Evolutionary conservation across 2,888 invertebrate species (phyloP), one percentile per base, ranked within the genome.

Genomic region (Molanna angustata): DNA sequence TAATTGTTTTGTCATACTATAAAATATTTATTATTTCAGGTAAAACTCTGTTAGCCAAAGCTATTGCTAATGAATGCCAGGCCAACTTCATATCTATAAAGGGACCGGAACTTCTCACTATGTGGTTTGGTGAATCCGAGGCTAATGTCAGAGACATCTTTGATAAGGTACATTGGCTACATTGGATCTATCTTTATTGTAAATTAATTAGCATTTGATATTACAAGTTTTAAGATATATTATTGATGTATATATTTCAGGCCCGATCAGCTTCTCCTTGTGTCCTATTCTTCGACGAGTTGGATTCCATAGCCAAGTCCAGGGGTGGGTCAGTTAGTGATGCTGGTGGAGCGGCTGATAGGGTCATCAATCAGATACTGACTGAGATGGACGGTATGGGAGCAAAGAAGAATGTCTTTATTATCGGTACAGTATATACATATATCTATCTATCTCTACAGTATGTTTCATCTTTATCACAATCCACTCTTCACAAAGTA

Each of bases 341-440:
- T 78, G 98, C 96, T 37, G 97, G 98, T 62, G 96, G 95, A 55
- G 98, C 99, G 33, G 97, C 98, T 2, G 99, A 99, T 77, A 83
- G 99, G 61, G 99, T 99, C 56, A 99, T 99, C 72, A 99, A 99
- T 79, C 99, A 99, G 80, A 94, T 99, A 66, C 82, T 99, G 52
- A 99, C 99, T 1, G 99, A 99, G 80, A 99, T 99, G 99, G 99
- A 99, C 72, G 99, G 99, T 65, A 99, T 99, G 98, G 95, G 95
- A 31, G 92, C 96, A 21, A 99, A 99, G 81, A 99, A 99, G 76
- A 99, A 99, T 71, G 99, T 99, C 17, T 99, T 99, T 72, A 99
- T 99, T 63, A 99, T 99, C 70, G 99, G 99, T 69, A 44, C 40
- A 40, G 31, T 21, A 19, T 37, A 13, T 17, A 2, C 11, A 2